These are phyloP conservation scores for Oreochromis grahami DNA, from an alignment of 2,797 vertebrate genomes.

Conservation along the genomic window DNA sequence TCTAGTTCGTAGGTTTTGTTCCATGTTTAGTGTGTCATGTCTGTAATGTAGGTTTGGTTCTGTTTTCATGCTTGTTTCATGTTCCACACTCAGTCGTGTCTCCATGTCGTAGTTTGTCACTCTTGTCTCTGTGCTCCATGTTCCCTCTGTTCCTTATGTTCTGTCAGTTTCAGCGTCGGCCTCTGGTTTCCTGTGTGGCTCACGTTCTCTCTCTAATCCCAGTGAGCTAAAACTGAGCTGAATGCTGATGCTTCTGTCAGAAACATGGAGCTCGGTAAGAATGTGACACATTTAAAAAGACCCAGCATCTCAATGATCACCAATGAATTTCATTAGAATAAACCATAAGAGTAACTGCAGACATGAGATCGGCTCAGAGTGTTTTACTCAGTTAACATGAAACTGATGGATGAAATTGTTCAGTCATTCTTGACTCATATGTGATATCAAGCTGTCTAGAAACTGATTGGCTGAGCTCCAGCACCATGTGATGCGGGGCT, in stretches of 20 bases:
- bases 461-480: neutral
- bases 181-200: neutral
- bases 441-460: neutral
- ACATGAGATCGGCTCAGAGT: rapidly evolving
- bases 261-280: neutral
- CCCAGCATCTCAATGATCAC: neutral
- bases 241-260: neutral
- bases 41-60: no score
- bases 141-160: neutral
- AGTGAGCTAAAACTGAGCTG: neutral
- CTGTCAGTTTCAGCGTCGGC: neutral
- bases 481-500: neutral
- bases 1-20: neutral
- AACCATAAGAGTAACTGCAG: neutral
- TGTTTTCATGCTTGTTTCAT: rapidly evolving
- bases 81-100: rapidly evolving
- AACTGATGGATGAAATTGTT: neutral
- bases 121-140: neutral
- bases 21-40: no score
- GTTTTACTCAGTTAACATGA: rapidly evolving
- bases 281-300: neutral
- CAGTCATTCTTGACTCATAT: neutral
- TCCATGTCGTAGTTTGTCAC: neutral
- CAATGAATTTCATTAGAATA: neutral
- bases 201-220: neutral